Conservation (phyloP, 2,888 invertebrate species). For the Mesodorylaimus sp. region DNA sequence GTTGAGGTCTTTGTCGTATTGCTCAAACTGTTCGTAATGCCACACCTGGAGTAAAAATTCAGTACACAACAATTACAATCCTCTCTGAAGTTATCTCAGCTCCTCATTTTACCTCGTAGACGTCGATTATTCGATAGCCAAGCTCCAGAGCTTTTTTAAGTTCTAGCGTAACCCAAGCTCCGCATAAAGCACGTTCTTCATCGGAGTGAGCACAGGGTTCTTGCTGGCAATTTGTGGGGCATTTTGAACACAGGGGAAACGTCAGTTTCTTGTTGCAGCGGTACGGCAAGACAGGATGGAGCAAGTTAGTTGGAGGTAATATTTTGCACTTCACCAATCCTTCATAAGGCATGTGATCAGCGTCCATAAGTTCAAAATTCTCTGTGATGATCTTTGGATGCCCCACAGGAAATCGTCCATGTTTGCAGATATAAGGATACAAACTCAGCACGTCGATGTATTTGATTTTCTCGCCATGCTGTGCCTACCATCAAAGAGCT, state of each 20-base stretch:
- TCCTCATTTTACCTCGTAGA: no score
- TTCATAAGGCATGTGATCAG: neutral
- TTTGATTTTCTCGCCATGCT: slow-evolving; percentile 14
- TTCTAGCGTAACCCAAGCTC: slow-evolving; percentile 22
- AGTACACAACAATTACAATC: neutral
- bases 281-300: neutral
- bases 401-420: slow-evolving; percentile 15
- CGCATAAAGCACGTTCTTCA: slow-evolving; percentile 16
- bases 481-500: no score
- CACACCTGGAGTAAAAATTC: slow-evolving; percentile 14
- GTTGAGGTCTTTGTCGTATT: neutral
- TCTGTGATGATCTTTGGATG: slow-evolving; percentile 17
- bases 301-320: neutral
- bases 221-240: no score
- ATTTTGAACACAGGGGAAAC: slow-evolving; percentile 16
- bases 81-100: no score
- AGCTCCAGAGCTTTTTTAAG: slow-evolving; percentile 16
- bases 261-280: neutral
- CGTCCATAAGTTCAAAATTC: slow-evolving; percentile 14
- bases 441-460: slow-evolving; percentile 17
- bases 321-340: neutral
- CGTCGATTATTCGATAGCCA: slow-evolving; percentile 16
- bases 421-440: slow-evolving; percentile 18
- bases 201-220: slow-evolving; percentile 19
- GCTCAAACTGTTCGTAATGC: slow-evolving; percentile 15